Evolutionary conservation across 2,797 vertebrate species (phyloP).

Genomic region (Lepus oiostolus): DNA sequence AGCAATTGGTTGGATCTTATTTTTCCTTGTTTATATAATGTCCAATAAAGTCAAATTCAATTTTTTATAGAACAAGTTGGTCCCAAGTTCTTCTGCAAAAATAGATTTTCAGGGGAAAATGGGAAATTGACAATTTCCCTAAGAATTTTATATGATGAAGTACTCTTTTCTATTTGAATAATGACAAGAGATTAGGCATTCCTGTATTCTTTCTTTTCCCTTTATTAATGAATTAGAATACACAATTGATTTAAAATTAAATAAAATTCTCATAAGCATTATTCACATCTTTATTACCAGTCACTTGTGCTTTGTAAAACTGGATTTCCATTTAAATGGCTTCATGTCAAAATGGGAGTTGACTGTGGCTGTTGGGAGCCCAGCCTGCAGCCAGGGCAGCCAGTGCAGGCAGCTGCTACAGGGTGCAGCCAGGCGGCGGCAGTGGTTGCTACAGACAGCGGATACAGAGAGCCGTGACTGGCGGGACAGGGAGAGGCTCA

Average conservation of each 20-base stretch:
- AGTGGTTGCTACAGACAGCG: not conserved
- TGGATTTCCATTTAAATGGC: conserved; percentile 79
- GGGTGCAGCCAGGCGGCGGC: not conserved
- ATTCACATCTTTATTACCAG: conserved; percentile 81
- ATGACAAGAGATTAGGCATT: conserved; percentile 76
- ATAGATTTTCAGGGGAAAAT: conserved; percentile 81
- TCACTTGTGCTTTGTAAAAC: conserved; percentile 75
- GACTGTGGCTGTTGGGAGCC: conserved; percentile 30
- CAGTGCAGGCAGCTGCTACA: not conserved
- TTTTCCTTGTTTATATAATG: conserved; percentile 62
- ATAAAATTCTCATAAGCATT: conserved; percentile 83
- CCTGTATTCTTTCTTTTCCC: conserved; percentile 74
- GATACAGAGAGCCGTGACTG: no score
- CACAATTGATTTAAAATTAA: conserved; percentile 84
- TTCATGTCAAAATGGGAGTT: conserved; percentile 71
- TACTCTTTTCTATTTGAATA: conserved; percentile 73
- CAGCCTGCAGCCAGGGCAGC: not conserved
- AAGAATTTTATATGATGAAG: conserved; percentile 75
- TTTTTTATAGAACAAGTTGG: conserved; percentile 71
- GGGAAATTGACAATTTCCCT: conserved; percentile 83
- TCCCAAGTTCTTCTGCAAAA: conserved; percentile 72
- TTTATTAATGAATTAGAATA: conserved; percentile 84
- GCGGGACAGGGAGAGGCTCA: not conserved
- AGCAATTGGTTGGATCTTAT: not conserved
- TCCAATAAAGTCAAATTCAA: conserved; percentile 78